phyloP scores from a whole-genome alignment of 2,797 vertebrate species.

The Clarias fuscus region DNA sequence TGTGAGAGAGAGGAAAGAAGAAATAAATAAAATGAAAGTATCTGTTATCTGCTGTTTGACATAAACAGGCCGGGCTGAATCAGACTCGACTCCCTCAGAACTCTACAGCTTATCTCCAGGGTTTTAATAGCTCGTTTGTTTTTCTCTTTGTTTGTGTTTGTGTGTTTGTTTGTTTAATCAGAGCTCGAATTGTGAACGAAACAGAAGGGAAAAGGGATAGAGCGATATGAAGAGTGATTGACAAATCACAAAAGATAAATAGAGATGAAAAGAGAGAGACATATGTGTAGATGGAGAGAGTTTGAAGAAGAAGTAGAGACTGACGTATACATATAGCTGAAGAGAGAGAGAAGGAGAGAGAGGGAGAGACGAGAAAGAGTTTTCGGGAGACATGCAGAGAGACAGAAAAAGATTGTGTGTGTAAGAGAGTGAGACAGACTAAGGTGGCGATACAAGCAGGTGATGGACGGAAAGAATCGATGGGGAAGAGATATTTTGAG shows the following conservation, averaged over 20 bases:
- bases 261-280: too few species aligned
- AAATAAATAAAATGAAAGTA: neutral
- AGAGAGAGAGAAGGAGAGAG: neutral
- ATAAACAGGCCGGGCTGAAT: conserved; percentile 27
- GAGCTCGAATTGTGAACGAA: neutral
- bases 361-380: neutral
- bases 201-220: neutral
- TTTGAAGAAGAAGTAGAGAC: neutral
- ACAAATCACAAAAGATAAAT: neutral
- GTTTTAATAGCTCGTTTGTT: too few species aligned
- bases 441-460: neutral
- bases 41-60: conserved; percentile 18
- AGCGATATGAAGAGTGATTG: neutral
- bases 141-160: too few species aligned
- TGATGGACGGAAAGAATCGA: neutral
- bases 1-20: conserved; percentile 12
- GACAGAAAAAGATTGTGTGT: neutral
- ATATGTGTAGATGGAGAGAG: neutral
- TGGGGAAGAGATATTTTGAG: neutral
- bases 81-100: neutral
- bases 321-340: neutral
- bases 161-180: too few species aligned
- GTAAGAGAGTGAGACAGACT: neutral
- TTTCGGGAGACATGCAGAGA: neutral
- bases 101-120: too few species aligned